These are phyloP conservation scores for Mus caroli DNA, from an alignment of 2,797 vertebrate species.

Conservation along the genomic window DNA sequence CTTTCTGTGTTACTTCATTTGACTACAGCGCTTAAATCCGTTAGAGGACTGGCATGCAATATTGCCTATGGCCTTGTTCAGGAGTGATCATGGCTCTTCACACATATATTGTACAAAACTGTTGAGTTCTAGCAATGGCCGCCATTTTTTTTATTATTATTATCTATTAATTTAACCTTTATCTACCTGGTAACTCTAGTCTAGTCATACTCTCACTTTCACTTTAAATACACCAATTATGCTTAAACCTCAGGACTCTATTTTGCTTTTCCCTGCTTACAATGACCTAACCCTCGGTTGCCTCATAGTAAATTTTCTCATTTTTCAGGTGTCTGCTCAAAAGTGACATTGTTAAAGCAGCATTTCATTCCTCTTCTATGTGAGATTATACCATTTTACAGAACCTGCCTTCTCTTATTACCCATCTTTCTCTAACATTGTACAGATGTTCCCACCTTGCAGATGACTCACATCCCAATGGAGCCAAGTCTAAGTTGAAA, in stretches of 20 bases:
- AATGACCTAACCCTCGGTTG: not conserved
- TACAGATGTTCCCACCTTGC: not conserved
- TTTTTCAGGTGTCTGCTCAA: not conserved
- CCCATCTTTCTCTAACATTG: conserved; percentile 7
- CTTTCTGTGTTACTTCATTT: not conserved
- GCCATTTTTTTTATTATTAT: not conserved
- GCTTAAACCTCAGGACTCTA: not conserved
- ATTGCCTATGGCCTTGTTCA: not conserved
- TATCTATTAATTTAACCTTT: not conserved
- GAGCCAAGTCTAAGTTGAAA: not conserved
- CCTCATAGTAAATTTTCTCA: not conserved
- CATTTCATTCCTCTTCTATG: not conserved
- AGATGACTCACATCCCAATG: not conserved
- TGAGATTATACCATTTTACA: not conserved
- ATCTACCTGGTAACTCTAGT: not conserved
- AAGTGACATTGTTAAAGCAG: conserved; percentile 43
- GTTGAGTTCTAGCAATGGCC: not conserved
- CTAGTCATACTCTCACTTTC: not conserved
- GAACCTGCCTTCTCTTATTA: not conserved
- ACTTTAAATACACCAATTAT: not conserved
- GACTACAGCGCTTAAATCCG: not conserved
- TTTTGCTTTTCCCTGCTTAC: not conserved
- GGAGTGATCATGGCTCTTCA: not conserved
- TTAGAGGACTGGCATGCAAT: not conserved
- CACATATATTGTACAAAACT: not conserved